Evolutionary conservation across 2,113 vertebrate species (phyloP).

Genomic region (Bombycilla garrulus): DNA sequence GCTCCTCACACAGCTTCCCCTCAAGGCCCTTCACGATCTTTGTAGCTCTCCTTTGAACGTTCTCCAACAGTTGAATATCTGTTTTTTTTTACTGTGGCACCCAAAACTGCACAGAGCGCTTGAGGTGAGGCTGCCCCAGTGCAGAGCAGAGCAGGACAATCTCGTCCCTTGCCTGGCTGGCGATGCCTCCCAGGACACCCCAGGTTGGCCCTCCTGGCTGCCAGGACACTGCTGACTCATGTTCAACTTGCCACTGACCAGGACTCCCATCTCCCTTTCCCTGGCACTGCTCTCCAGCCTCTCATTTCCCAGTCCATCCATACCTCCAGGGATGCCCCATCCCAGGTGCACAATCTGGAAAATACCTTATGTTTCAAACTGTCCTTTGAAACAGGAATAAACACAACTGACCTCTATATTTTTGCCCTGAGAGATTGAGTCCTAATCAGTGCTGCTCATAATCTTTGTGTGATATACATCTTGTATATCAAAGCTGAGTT

Average conservation of each 20-base stretch:
- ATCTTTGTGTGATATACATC: background rate
- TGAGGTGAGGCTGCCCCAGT: rapidly evolving
- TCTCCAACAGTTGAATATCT: background rate
- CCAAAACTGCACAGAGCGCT: background rate
- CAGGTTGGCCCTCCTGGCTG: background rate
- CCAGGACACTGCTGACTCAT: background rate
- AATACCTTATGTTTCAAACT: background rate
- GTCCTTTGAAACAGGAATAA: background rate
- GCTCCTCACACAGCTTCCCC: rapidly evolving
- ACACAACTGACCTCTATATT: background rate
- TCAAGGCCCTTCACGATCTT: background rate
- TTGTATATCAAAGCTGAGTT: background rate
- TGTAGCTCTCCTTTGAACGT: rapidly evolving
- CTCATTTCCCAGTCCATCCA: background rate
- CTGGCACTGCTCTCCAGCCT: rapidly evolving
- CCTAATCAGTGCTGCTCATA: background rate
- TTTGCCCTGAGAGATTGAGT: background rate
- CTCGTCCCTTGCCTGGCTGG: rapidly evolving
- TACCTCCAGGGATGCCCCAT: background rate
- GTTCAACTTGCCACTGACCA: rapidly evolving
- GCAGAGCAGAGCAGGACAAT: background rate
- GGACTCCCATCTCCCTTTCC: background rate
- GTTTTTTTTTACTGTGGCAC: background rate
- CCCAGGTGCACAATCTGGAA: background rate
- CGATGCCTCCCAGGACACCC: rapidly evolving